Percentiles rank a stretch among this genome's conserved stretches.
Evolutionary conservation across 2,113 vertebrate species (phyloP).

Genomic region (Nansenia antarctica): DNA sequence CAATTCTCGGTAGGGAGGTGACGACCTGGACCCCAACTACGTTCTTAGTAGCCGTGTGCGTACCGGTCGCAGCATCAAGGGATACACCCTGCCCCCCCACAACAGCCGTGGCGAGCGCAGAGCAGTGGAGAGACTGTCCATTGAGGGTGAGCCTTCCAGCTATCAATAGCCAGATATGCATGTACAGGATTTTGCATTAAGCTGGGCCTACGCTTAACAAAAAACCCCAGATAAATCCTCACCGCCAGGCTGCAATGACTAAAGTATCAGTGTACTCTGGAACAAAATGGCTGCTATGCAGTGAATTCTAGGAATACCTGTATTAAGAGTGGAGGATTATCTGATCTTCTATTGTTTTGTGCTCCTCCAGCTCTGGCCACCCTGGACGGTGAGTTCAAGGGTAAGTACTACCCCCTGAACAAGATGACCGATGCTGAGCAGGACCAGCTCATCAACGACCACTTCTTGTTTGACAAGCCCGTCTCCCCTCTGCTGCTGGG

Average conservation of each 20-base stretch:
- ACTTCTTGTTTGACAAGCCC: slow-evolving; percentile 96
- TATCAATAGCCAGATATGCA: not conserved
- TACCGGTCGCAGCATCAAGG: slow-evolving; percentile 93
- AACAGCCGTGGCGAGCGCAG: slow-evolving; percentile 91
- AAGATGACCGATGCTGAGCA: slow-evolving; percentile 89
- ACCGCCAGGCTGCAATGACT: too few relatives aligned
- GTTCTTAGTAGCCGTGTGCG: slow-evolving; percentile 92
- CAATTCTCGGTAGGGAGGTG: slow-evolving; percentile 78
- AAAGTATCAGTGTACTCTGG: too few relatives aligned
- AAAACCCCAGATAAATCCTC: not conserved
- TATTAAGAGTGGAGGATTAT: not conserved
- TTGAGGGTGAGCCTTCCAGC: slow-evolving; percentile 74
- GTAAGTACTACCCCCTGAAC: slow-evolving; percentile 92
- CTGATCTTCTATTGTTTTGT: not conserved
- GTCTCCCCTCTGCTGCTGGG: slow-evolving; percentile 90
- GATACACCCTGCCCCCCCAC: slow-evolving; percentile 88
- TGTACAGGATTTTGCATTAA: not conserved
- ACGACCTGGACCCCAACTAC: slow-evolving; percentile 90
- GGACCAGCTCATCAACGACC: slow-evolving; percentile 90
- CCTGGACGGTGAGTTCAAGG: slow-evolving; percentile 91
- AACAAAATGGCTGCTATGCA: not conserved
- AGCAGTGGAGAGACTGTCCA: slow-evolving; percentile 81
- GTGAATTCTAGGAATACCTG: not conserved
- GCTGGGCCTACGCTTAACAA: not conserved
- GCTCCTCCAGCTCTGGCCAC: slow-evolving; percentile 81